phyloP scores from a whole-genome alignment of 1,140 invertebrate genomes.

The Gryon sp. region DNA sequence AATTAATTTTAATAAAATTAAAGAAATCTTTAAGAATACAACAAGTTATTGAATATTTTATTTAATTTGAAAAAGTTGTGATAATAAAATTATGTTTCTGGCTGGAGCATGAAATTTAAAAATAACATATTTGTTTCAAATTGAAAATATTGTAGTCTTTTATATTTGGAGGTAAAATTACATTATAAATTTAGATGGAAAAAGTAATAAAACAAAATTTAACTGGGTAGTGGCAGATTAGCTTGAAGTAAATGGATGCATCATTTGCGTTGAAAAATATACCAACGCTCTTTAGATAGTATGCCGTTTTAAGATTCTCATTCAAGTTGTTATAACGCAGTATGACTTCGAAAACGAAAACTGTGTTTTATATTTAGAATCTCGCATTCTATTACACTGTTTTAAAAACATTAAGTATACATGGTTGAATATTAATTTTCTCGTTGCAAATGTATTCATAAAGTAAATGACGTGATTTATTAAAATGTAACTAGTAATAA shows the following conservation, averaged over 20 bases:
- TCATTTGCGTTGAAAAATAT: slow-evolving; percentile 58
- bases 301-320: slow-evolving; percentile 48
- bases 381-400: slow-evolving; percentile 9
- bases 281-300: slow-evolving; percentile 45
- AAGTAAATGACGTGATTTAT: too few relatives aligned
- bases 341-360: slow-evolving; percentile 52
- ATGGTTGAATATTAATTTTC: too few relatives aligned
- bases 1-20: too few relatives aligned
- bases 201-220: slow-evolving; percentile 53
- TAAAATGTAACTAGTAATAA: too few relatives aligned
- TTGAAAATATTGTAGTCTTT: not conserved
- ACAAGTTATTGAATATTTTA: too few relatives aligned
- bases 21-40: too few relatives aligned
- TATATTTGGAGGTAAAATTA: slow-evolving; percentile 2
- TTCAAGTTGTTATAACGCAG: slow-evolving; percentile 54
- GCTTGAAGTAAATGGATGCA: slow-evolving; percentile 55
- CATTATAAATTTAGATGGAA: slow-evolving; percentile 43
- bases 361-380: slow-evolving; percentile 32
- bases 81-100: too few relatives aligned
- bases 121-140: too few relatives aligned
- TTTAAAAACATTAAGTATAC: too few relatives aligned
- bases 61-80: not conserved
- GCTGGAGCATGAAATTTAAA: too few relatives aligned
- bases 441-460: not conserved
- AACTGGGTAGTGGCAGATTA: slow-evolving; percentile 55